phyloP scores from a whole-genome alignment of 2,888 invertebrate genomes.

The Caenorhabditis sp. region DNA sequence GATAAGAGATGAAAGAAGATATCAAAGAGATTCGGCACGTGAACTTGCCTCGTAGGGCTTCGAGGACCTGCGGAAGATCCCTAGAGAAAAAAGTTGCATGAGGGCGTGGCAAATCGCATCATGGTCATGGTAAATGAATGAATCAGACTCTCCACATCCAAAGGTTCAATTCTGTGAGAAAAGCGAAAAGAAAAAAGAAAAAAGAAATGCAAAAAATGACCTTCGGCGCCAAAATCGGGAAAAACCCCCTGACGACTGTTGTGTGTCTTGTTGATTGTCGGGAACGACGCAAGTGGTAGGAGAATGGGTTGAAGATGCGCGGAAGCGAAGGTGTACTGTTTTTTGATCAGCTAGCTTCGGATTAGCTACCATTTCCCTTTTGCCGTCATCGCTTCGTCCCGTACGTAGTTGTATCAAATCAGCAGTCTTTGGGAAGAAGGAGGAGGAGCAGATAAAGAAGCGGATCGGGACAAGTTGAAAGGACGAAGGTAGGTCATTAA shows the following conservation, averaged over 20 bases:
- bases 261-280: conserved; percentile 29
- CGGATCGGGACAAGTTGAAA: neutral
- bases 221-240: conserved; percentile 54
- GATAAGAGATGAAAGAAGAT: conserved; percentile 24
- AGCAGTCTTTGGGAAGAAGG: neutral
- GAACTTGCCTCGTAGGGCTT: no score
- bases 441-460: neutral
- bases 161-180: neutral
- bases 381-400: no score
- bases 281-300: conserved; percentile 39
- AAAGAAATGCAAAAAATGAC: conserved; percentile 43
- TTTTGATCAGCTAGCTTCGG: conserved; percentile 56
- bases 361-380: conserved; percentile 41
- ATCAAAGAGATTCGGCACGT: neutral
- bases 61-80: no score
- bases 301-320: conserved; percentile 50
- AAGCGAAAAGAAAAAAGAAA: neutral
- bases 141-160: neutral
- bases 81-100: no score
- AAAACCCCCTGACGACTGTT: neutral
- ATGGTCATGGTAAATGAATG: neutral
- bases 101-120: conserved; percentile 3
- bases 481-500: conserved; percentile 5
- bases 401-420: conserved; percentile 28
- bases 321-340: conserved; percentile 22